Evolutionary conservation across 1,140 invertebrate species (phyloP).

Genomic region (Sitobion miscanthi): DNA sequence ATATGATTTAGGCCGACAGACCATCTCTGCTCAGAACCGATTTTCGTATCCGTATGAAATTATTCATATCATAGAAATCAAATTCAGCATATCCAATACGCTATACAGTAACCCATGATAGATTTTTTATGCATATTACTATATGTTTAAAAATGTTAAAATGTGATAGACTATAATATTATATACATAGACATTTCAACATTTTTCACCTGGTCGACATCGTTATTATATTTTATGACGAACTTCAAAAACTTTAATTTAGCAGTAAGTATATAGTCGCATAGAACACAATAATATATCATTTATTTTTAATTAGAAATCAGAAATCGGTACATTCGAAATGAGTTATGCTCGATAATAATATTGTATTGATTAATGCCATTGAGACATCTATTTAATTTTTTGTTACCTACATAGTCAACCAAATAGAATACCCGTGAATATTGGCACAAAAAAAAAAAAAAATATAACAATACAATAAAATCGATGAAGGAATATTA

Average conservation of each 20-base stretch:
- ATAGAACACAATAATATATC: not conserved
- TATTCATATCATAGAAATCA: too few species aligned
- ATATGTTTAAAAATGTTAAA: not conserved
- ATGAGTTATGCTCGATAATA: not conserved
- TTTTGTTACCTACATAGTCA: not conserved
- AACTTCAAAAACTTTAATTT: not conserved
- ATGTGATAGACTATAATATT: not conserved
- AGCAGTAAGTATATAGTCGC: not conserved
- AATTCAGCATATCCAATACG: too few species aligned
- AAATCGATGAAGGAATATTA: not conserved
- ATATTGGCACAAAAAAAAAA: conserved; percentile 6
- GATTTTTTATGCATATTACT: too few species aligned
- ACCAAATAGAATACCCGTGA: not conserved
- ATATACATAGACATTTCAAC: not conserved
- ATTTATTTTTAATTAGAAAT: conserved; percentile 10
- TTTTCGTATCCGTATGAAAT: too few species aligned
- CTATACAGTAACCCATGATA: too few species aligned
- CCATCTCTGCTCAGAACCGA: too few species aligned
- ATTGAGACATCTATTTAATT: not conserved
- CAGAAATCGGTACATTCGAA: not conserved
- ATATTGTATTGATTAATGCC: conserved; percentile 10
- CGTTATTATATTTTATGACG: not conserved
- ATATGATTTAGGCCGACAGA: too few species aligned
- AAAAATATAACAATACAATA: conserved; percentile 24
- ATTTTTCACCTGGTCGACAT: not conserved